Base-by-base conservation (phyloP, 1,140 invertebrate species). In the Lucilia sericata region DNA sequence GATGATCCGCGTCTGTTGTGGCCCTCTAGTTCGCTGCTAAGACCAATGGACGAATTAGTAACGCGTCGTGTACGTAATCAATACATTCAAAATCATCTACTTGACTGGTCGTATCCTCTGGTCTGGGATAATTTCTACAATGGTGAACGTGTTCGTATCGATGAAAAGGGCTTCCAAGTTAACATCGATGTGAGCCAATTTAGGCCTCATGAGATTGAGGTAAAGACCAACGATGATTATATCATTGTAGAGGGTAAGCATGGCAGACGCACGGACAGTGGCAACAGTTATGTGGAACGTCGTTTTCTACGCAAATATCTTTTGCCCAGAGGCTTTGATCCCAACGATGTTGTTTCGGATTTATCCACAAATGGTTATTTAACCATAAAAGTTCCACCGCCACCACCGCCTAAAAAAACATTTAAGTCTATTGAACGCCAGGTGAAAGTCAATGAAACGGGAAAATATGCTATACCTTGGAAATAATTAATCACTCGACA, bases 131-230 rank as follows among this genome's bases (percentile, higher is more conserved):
- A 90, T 74, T 90, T 90, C 78, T 90, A 90, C 42, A 93, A 96
- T 80, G 94, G 94, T 78, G 89, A 90, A 82, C 86, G 88, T 5
- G 88, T 90, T 2, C 88, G 47, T 85, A 87, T 93, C 42, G 95
- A 96, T 84, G 95, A 95, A 86, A 95, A 96, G 51, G 95, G 95
- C 88, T 96, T 96, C 86, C 94, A 95, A 91, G 94, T 96, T 1
- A 94, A 94, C 83, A 92, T 97, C 82, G 96, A 98, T 90, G 95
- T 98, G 14, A 94, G 96, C 83, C 96, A 98, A 87, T 98, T 97
- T 91, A 92, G 94, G 19, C 97, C 97, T 0, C 94, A 97, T 85
- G 97, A 98, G 91, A 95, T 98, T 65, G 95, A 94, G 47, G 96
- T 98, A 0, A 98, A 97, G 91, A 96, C 96, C 0, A 93, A 94